Evolutionary conservation across 2,888 invertebrate species (phyloP), one percentile per base, ranked within the genome.

Genomic region (Rhorus exstirpatorius): DNA sequence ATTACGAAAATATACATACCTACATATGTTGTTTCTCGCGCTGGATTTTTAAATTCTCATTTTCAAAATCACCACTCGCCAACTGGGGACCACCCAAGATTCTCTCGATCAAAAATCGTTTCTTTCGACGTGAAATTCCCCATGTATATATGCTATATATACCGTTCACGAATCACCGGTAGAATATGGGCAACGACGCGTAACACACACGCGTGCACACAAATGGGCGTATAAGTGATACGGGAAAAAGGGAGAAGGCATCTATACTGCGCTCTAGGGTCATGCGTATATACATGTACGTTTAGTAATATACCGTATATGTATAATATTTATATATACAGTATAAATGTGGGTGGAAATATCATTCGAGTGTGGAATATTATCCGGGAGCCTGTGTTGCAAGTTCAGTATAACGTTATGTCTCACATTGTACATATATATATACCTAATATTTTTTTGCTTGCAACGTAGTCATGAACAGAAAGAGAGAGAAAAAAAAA

Each of bases 221-320:
- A 65, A 81, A 81, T 76, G 71, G 71, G 53, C 65, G 71, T 55
- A 71, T 67, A 81, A 81, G 76, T 76, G 76, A 71, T 65, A 31
- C 63, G 60, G 60, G n/a, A 26, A 61, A 38, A 71, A 46, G 60
- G 46, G 71, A 60, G 68, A 75, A 68, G 55, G 63, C 10, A 35
- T 46, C 44, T 53, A 70, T 60, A 53, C 51, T 31, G 12, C 17
- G 35, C 1, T 46, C 24, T 14, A 41, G 3, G n/a, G 24, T 8
- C 49, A 19, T 19, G 3, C 10, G 35, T 21, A 35, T 68, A 26
- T 21, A 24, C 26, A 19, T 49, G 35, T 12, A 8, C 21, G 10
- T 24, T 12, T 44, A 24, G 26, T 44, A 41, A 55, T 79, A 67
- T 67, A 51, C 55, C 35, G 21, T 35, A 49, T 53, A 38, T 49